A percentile compares a stretch with the other conserved stretches of the same genome.
phyloP scores from a whole-genome alignment of 2,888 invertebrate genomes.

The Eupithecia pulchellata region DNA sequence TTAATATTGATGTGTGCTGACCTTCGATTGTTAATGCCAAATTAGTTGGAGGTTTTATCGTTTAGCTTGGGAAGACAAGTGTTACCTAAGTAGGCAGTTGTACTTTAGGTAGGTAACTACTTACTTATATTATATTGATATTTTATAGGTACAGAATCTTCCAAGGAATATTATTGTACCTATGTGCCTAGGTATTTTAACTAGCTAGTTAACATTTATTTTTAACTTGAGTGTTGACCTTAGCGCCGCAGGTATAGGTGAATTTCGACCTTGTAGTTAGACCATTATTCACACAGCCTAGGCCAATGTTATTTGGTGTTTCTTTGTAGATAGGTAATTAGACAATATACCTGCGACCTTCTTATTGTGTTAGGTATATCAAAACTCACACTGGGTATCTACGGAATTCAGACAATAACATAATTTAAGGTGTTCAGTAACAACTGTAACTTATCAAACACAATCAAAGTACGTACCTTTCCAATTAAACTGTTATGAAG shows the following conservation, averaged over 20 bases:
- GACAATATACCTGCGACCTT: slow-evolving; percentile 78
- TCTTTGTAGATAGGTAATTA: slow-evolving; percentile 53
- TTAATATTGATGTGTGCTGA: slow-evolving; percentile 64
- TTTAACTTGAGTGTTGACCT: slow-evolving; percentile 26
- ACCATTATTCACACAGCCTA: slow-evolving; percentile 57
- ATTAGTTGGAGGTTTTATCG: slow-evolving; percentile 58
- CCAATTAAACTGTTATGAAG: slow-evolving; percentile 2
- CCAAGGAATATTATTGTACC: not conserved
- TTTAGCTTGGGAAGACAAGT: slow-evolving; percentile 37
- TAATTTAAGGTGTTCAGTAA: not conserved
- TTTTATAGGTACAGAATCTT: slow-evolving; percentile 3
- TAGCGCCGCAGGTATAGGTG: slow-evolving; percentile 29
- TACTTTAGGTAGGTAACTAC: too few relatives aligned
- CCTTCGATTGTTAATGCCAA: slow-evolving; percentile 64
- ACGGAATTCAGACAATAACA: slow-evolving; percentile 10
- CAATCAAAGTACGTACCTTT: slow-evolving; percentile 3
- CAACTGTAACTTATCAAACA: not conserved
- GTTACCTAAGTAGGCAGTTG: not conserved
- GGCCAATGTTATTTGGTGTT: slow-evolving; percentile 55
- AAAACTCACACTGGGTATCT: slow-evolving; percentile 50
- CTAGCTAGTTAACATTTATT: slow-evolving; percentile 17
- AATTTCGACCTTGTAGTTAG: slow-evolving; percentile 51
- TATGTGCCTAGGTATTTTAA: slow-evolving; percentile 2
- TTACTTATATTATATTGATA: not conserved
- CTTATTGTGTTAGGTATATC: slow-evolving; percentile 67